Conservation (phyloP, 2,797 vertebrate species). For the Numenius phaeopus region DNA sequence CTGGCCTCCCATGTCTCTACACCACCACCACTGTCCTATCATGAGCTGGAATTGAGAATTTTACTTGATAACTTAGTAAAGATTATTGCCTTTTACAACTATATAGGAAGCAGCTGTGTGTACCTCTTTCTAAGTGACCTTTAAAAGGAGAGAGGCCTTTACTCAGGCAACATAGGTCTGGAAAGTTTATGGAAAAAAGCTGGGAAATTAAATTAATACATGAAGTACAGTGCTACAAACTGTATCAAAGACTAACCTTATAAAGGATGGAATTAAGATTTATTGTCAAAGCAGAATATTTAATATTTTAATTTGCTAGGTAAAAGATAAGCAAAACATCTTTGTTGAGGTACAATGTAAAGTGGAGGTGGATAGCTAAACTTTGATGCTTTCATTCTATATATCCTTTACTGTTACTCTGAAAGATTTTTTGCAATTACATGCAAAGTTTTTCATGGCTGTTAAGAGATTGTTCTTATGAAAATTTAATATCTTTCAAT, state of each 20-base stretch:
- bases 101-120: neutral
- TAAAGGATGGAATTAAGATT: neutral
- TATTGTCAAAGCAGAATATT: neutral
- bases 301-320: neutral
- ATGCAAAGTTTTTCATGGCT: neutral
- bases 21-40: neutral
- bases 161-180: neutral
- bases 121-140: neutral
- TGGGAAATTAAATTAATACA: neutral
- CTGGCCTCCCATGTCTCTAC: neutral
- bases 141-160: neutral
- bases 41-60: neutral
- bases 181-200: neutral
- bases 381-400: neutral
- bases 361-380: neutral
- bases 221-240: neutral
- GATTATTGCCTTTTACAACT: neutral
- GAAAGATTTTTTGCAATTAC: neutral
- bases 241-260: neutral
- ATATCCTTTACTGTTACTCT: neutral
- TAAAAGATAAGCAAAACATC: neutral
- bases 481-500: neutral
- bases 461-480: neutral
- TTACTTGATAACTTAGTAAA: neutral
- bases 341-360: neutral